Conservation (phyloP, 1,140 invertebrate species). For the Chrysoperla carnea region DNA sequence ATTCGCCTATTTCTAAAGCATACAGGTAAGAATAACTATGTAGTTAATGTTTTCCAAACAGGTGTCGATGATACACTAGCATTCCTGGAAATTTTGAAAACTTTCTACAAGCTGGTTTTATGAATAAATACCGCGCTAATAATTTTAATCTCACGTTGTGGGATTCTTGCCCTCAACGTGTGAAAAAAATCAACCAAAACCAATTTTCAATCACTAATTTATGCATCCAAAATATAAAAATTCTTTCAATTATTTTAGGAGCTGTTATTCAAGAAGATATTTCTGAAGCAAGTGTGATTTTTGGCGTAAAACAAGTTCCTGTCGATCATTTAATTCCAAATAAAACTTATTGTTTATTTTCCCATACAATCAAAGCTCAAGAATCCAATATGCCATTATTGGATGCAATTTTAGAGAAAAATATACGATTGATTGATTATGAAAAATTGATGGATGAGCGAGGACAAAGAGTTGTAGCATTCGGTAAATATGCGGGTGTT, state of each 20-base stretch:
- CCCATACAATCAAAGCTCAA: slow-evolving; percentile 98
- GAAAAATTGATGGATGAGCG: slow-evolving; percentile 84
- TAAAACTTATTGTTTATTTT: slow-evolving; percentile 98
- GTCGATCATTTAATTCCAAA: slow-evolving; percentile 84
- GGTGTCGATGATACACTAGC: no score
- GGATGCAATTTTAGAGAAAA: slow-evolving; percentile 91
- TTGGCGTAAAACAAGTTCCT: slow-evolving; percentile 96
- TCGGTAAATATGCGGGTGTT: slow-evolving; percentile 97
- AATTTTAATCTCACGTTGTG: no score
- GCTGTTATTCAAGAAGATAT: slow-evolving; percentile 93
- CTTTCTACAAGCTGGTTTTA: no score
- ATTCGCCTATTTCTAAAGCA: no score
- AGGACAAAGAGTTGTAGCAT: slow-evolving; percentile 88
- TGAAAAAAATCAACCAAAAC: no score
- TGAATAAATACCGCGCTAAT: no score
- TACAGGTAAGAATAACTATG: no score
- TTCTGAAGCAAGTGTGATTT: slow-evolving; percentile 84
- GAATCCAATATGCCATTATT: slow-evolving; percentile 94
- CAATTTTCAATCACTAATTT: no score
- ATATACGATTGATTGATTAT: slow-evolving; percentile 93
- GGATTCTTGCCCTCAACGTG: no score
- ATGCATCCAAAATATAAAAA: no score
- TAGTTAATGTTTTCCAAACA: no score
- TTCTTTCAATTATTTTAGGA: slow-evolving; percentile 32
- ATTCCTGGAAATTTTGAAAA: no score